phyloP scores from a whole-genome alignment of 1,140 invertebrate genomes.

The Cotesia glomerata region DNA sequence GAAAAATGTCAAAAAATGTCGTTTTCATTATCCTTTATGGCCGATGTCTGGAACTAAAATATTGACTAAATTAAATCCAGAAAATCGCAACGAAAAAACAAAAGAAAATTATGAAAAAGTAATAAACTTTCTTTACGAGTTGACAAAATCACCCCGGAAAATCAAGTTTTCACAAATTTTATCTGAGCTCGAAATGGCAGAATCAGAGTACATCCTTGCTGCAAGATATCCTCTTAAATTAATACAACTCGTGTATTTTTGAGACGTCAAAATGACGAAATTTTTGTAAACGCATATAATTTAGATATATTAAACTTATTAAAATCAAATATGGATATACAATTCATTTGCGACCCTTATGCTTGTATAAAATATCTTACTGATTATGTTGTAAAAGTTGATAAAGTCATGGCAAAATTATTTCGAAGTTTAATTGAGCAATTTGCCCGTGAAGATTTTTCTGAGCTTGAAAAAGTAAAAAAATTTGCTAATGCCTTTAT shows the following conservation, averaged over 20 bases:
- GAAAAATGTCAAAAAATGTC: slow-evolving; percentile 4
- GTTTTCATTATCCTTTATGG: slow-evolving; percentile 8
- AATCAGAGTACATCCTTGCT: slow-evolving; percentile 1
- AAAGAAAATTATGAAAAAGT: neutral
- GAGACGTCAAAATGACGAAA: slow-evolving; percentile 3
- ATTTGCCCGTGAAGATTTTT: neutral
- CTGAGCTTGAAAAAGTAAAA: too few species aligned
- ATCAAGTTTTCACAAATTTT: neutral
- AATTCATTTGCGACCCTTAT: neutral
- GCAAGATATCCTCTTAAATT: neutral
- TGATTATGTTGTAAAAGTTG: slow-evolving; percentile 6
- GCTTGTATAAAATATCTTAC: neutral
- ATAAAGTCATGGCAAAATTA: neutral
- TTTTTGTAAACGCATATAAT: slow-evolving; percentile 1
- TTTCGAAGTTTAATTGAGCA: neutral
- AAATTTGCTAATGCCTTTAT: too few species aligned
- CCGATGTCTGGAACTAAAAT: slow-evolving; percentile 2
- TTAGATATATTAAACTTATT: neutral
- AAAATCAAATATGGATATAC: slow-evolving; percentile 11
- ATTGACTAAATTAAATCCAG: neutral
- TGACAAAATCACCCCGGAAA: neutral
- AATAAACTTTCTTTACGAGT: neutral
- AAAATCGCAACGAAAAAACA: neutral
- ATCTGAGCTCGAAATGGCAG: neutral
- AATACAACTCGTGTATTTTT: slow-evolving; percentile 11